A percentile compares a stretch with the other conserved stretches of the same genome.
These are phyloP conservation scores for Ophiothrix spiculata DNA, from an alignment of 35 echinoderm and acorn worm genomes.

Conservation along the genomic window DNA sequence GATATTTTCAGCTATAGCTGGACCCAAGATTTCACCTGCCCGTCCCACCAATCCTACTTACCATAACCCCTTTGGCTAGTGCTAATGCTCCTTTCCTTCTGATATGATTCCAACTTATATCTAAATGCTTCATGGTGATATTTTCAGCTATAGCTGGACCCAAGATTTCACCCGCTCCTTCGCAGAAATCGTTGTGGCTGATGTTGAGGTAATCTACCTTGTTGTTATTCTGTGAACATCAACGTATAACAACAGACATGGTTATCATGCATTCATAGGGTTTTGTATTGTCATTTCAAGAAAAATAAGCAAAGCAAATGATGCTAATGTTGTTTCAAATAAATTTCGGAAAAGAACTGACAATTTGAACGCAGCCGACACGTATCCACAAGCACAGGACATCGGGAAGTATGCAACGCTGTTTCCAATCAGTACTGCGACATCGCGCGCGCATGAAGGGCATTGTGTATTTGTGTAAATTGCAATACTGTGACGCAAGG, in stretches of 20 bases:
- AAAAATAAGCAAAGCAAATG: too few species aligned
- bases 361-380: too few species aligned
- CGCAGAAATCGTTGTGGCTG: conserved; percentile 92
- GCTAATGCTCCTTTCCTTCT: conserved; percentile 83
- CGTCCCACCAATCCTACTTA: conserved; percentile 14
- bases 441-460: too few species aligned
- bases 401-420: too few species aligned
- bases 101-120: conserved; percentile 98
- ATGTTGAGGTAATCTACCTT: conserved; percentile 88
- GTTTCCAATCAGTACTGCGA: too few species aligned
- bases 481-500: too few species aligned
- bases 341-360: too few species aligned
- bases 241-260: background rate
- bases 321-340: too few species aligned
- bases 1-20: too few species aligned
- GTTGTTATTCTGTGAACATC: conserved; percentile 79
- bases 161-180: conserved; percentile 69
- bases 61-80: conserved; percentile 84
- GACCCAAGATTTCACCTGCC: background rate
- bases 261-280: background rate
- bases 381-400: too few species aligned
- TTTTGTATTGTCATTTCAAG: too few species aligned
- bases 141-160: conserved; percentile 94
- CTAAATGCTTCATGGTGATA: conserved; percentile 78
- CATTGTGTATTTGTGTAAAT: too few species aligned